Conservation (phyloP, 2,888 invertebrate species). For the Sinelater perroti region DNA sequence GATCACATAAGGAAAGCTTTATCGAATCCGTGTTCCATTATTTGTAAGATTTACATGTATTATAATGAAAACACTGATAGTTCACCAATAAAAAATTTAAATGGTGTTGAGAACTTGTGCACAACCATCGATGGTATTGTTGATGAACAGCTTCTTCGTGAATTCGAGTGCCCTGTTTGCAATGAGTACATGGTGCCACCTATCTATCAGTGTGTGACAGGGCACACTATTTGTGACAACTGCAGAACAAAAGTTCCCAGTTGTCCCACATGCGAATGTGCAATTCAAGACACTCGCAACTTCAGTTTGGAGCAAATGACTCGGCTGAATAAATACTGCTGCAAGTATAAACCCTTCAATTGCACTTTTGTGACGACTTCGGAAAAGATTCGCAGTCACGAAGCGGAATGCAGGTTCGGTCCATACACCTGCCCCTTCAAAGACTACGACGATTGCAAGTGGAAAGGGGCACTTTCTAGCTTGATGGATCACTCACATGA, state of each 20-base stretch:
- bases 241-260: conserved; percentile 47
- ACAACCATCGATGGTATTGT: conserved; percentile 3
- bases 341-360: conserved; percentile 48
- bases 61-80: conserved; percentile 2
- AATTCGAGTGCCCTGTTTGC: conserved; percentile 56
- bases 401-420: conserved; percentile 38
- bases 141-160: conserved; percentile 34
- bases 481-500: conserved; percentile 38
- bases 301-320: conserved; percentile 52
- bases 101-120: not conserved
- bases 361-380: conserved; percentile 45
- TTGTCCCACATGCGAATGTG: conserved; percentile 51
- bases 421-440: conserved; percentile 42
- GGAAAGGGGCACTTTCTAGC: conserved; percentile 38
- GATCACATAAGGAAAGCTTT: conserved; percentile 28
- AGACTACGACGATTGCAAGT: conserved; percentile 38
- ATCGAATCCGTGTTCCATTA: conserved; percentile 31
- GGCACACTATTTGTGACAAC: conserved; percentile 53
- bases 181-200: conserved; percentile 55
- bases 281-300: conserved; percentile 50
- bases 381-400: conserved; percentile 39
- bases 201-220: conserved; percentile 53
- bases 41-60: conserved; percentile 35
- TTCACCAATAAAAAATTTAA: not conserved
- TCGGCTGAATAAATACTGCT: conserved; percentile 50